These are phyloP conservation scores for Campoplex nolae DNA, from an alignment of 2,888 invertebrate species.

Conservation along the genomic window DNA sequence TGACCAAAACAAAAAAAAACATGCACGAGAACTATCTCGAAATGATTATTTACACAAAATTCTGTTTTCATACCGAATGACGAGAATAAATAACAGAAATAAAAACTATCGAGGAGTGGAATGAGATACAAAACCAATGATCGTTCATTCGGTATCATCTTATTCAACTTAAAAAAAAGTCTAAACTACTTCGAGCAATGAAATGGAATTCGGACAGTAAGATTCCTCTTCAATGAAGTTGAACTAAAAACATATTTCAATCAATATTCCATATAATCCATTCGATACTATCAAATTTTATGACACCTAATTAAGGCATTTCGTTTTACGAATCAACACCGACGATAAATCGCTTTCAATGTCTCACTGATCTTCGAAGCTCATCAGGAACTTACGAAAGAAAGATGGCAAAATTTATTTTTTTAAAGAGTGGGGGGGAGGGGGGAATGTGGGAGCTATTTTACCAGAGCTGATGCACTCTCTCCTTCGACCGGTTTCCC, in stretches of 20 bases:
- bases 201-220: neutral
- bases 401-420: conserved; percentile 49
- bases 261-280: neutral
- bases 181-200: neutral
- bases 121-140: neutral
- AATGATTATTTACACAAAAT: neutral
- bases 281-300: neutral
- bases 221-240: neutral
- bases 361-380: conserved; percentile 2
- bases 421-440: neutral
- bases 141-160: neutral
- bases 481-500: conserved; percentile 66
- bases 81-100: too few species aligned
- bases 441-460: conserved; percentile 58
- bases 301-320: neutral
- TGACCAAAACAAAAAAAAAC: neutral
- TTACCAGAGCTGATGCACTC: conserved; percentile 62
- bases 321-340: neutral
- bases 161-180: neutral
- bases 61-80: too few species aligned
- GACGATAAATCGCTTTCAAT: conserved; percentile 12
- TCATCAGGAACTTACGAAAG: conserved; percentile 22
- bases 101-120: too few species aligned
- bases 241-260: neutral
- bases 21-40: neutral